A percentile compares a stretch with the other conserved stretches of the same genome.
Conservation (phyloP, 2,888 invertebrate genomes). For the Pristionchus arcanus region DNA sequence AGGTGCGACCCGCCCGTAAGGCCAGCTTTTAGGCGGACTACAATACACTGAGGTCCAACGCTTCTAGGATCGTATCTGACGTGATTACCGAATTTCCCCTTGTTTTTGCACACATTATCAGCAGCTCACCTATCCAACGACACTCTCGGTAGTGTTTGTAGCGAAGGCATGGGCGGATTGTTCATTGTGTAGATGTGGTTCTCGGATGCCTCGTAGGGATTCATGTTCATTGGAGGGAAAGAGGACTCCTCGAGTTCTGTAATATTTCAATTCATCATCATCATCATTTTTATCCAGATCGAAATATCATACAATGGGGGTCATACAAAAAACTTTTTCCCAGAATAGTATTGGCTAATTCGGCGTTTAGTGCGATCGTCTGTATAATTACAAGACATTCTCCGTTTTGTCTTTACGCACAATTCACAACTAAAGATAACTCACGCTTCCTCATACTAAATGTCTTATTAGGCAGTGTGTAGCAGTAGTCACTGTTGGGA, state of each 20-base stretch:
- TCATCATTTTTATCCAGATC: neutral
- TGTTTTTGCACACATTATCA: neutral
- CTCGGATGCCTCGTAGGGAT: constrained; percentile 45
- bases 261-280: neutral
- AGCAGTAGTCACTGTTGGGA: constrained; percentile 55
- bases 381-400: no score
- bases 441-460: constrained; percentile 1
- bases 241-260: constrained; percentile 13
- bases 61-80: no score
- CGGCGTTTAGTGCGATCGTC: no score
- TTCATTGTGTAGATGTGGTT: constrained; percentile 48
- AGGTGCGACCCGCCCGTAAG: no score
- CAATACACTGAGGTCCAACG: no score
- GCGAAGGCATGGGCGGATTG: constrained; percentile 1
- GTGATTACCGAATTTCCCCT: neutral
- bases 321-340: no score
- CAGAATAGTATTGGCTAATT: no score
- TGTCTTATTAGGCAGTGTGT: constrained; percentile 53
- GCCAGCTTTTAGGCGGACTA: no score
- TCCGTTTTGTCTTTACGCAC: no score
- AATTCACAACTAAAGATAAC: no score
- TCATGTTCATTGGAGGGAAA: neutral
- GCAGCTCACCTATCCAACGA: neutral
- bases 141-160: neutral
- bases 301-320: no score